phyloP scores from a whole-genome alignment of 2,113 vertebrate genomes.

The Paratilapia polleni region DNA sequence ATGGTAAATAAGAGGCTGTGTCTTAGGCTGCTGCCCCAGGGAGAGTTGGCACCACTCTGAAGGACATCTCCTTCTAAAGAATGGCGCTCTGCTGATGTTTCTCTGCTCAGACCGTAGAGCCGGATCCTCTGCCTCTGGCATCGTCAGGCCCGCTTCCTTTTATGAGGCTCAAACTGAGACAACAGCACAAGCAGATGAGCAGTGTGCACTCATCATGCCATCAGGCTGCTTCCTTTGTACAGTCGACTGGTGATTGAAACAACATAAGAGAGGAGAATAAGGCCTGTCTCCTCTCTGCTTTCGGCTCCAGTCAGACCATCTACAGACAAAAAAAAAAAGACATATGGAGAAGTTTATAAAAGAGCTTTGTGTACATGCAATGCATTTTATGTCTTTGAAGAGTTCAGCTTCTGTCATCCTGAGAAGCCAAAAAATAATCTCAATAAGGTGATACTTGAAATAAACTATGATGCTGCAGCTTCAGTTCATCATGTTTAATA shows the following conservation, averaged over 20 bases:
- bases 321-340: conserved; percentile 41
- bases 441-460: conserved; percentile 24
- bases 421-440: conserved; percentile 30
- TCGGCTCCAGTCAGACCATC: conserved; percentile 68
- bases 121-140: conserved; percentile 77
- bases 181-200: conserved; percentile 67
- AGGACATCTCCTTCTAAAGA: conserved; percentile 78
- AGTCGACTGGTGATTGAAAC: conserved; percentile 71
- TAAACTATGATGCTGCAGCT: neutral
- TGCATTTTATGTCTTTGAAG: conserved; percentile 65
- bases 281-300: conserved; percentile 68
- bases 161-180: conserved; percentile 79
- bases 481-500: conserved; percentile 5
- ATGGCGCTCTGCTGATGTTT: conserved; percentile 58
- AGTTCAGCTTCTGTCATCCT: conserved; percentile 58
- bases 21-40: conserved; percentile 61
- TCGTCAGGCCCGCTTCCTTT: conserved; percentile 80
- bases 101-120: conserved; percentile 62
- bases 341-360: conserved; percentile 65
- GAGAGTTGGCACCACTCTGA: conserved; percentile 71
- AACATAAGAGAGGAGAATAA: conserved; percentile 62
- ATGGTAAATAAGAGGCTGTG: conserved; percentile 78
- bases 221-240: conserved; percentile 75
- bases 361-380: conserved; percentile 63
- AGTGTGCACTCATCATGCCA: conserved; percentile 66